These are phyloP conservation scores for Cyanoliseus patagonus DNA, from an alignment of 2,113 vertebrate genomes.

Conservation along the genomic window DNA sequence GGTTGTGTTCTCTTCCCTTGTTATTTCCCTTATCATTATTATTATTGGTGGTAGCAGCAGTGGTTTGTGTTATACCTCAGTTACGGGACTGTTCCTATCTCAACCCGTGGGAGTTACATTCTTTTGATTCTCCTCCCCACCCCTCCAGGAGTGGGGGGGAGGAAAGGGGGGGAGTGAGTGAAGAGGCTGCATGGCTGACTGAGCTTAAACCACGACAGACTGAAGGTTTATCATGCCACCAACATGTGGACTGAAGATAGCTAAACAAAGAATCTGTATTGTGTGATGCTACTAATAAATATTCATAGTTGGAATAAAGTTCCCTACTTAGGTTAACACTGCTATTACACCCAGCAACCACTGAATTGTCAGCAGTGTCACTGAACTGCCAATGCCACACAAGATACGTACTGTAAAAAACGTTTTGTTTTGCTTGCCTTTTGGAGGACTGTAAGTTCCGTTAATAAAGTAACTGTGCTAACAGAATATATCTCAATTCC, in stretches of 20 bases:
- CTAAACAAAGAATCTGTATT: neutral
- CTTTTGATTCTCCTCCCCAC: too few relatives aligned
- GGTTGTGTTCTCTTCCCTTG: too few relatives aligned
- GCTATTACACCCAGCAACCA: neutral
- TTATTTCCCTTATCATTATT: too few relatives aligned
- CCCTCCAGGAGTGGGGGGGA: too few relatives aligned
- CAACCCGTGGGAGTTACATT: too few relatives aligned
- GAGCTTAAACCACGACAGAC: too few relatives aligned
- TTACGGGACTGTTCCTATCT: too few relatives aligned
- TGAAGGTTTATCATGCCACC: neutral
- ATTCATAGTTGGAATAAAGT: neutral
- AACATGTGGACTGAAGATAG: neutral
- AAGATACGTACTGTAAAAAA: neutral
- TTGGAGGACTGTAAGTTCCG: neutral
- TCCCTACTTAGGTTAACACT: neutral
- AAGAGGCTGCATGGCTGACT: too few relatives aligned
- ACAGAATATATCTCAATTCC: neutral
- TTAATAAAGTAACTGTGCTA: neutral
- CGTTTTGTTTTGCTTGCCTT: neutral
- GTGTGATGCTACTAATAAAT: neutral
- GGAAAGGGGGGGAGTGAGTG: too few relatives aligned
- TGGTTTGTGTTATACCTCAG: too few relatives aligned
- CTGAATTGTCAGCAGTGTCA: neutral
- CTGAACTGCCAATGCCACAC: neutral
- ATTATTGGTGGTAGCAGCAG: too few relatives aligned